A percentile compares a stretch with the other conserved stretches of the same genome.
These are phyloP conservation scores for Andrena hattorfiana DNA, from an alignment of 2,888 invertebrate genomes.

Conservation along the genomic window DNA sequence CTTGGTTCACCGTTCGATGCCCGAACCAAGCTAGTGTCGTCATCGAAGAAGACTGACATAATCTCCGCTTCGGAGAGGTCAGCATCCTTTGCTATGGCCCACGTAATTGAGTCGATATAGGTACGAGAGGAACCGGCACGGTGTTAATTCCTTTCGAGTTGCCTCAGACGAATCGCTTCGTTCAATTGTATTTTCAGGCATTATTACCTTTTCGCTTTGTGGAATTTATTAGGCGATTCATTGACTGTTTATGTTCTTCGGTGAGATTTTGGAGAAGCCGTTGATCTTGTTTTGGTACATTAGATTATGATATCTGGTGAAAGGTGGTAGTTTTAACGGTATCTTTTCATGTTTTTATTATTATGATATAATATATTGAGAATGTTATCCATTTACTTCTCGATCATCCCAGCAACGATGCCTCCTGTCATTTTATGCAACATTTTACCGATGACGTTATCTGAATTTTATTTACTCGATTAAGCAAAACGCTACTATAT, in stretches of 20 bases:
- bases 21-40: slow-evolving; percentile 35
- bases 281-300: too few species aligned
- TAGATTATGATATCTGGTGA: too few species aligned
- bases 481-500: slow-evolving; percentile 21
- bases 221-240: too few species aligned
- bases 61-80: slow-evolving; percentile 58
- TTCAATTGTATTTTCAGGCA: not conserved
- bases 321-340: not conserved
- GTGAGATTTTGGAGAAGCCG: too few species aligned
- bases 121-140: not conserved
- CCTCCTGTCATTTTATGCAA: not conserved
- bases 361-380: not conserved
- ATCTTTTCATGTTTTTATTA: not conserved
- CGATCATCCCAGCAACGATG: not conserved
- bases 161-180: not conserved
- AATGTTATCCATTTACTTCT: not conserved
- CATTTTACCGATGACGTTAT: slow-evolving; percentile 16
- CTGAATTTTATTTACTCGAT: slow-evolving; percentile 29
- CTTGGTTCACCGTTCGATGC: slow-evolving; percentile 31
- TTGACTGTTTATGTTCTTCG: too few species aligned
- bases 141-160: slow-evolving; percentile 5
- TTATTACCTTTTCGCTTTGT: not conserved
- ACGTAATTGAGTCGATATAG: slow-evolving; percentile 31
- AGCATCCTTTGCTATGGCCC: slow-evolving; percentile 36
- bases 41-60: slow-evolving; percentile 57